phyloP scores from a whole-genome alignment of 2,113 vertebrate genomes.

The Vombatus ursinus region DNA sequence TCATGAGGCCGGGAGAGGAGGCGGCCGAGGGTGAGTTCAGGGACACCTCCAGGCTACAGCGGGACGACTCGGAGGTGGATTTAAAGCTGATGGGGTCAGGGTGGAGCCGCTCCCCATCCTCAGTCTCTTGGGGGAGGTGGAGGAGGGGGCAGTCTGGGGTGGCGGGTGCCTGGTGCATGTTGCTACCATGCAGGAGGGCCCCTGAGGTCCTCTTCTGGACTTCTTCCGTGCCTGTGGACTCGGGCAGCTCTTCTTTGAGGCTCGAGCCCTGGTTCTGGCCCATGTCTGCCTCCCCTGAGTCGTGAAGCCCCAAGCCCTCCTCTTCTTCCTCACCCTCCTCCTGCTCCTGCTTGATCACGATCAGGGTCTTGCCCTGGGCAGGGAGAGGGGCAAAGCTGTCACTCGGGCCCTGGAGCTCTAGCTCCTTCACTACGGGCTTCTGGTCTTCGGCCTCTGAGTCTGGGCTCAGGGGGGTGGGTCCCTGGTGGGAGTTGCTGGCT shows the following conservation, averaged over 20 bases:
- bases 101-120: slow-evolving; percentile 80
- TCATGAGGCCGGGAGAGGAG: slow-evolving; percentile 93
- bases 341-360: slow-evolving; percentile 91
- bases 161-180: slow-evolving; percentile 74
- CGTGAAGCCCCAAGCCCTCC: slow-evolving; percentile 60
- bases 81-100: slow-evolving; percentile 92
- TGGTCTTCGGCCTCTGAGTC: slow-evolving; percentile 89
- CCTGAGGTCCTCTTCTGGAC: slow-evolving; percentile 59
- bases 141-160: slow-evolving; percentile 79
- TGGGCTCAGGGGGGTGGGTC: slow-evolving; percentile 84
- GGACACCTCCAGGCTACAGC: slow-evolving; percentile 93
- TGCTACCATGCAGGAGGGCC: slow-evolving; percentile 78
- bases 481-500: slow-evolving; percentile 64
- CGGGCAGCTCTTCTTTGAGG: slow-evolving; percentile 83
- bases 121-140: slow-evolving; percentile 78
- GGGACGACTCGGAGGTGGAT: slow-evolving; percentile 89
- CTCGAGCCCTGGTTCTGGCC: slow-evolving; percentile 59
- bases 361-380: slow-evolving; percentile 62
- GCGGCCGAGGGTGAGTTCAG: slow-evolving; percentile 93
- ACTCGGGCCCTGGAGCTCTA: slow-evolving; percentile 66
- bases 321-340: slow-evolving; percentile 65
- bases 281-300: slow-evolving; percentile 74
- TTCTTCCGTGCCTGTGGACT: slow-evolving; percentile 59
- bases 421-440: slow-evolving; percentile 80
- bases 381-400: slow-evolving; percentile 47